Conservation (phyloP, 2,888 invertebrate species). For the Globia sparganii region DNA sequence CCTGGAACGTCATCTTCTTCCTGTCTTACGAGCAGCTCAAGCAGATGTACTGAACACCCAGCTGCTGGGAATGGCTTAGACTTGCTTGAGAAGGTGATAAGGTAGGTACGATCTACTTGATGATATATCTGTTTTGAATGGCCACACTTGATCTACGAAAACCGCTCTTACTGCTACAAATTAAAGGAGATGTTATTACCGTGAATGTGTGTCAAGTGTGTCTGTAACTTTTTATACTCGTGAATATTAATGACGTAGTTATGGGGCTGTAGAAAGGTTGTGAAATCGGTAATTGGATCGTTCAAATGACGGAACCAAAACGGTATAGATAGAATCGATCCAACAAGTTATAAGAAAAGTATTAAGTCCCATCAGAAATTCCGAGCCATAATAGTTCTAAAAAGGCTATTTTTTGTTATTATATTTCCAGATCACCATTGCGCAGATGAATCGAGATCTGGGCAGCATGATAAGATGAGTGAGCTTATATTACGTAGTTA, state of each 20-base stretch:
- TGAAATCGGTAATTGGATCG: neutral
- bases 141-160: neutral
- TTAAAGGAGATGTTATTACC: neutral
- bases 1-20: conserved; percentile 99
- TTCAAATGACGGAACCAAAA: neutral
- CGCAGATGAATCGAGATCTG: conserved; percentile 28
- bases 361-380: neutral
- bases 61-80: neutral
- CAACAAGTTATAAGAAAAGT: neutral
- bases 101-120: conserved; percentile 10
- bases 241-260: neutral
- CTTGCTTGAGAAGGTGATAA: conserved; percentile 37
- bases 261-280: too few relatives aligned
- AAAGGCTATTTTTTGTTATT: neutral
- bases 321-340: neutral
- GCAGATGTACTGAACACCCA: conserved; percentile 90
- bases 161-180: neutral
- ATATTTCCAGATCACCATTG: conserved; percentile 49
- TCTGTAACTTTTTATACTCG: too few relatives aligned
- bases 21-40: conserved; percentile 98
- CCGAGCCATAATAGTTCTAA: neutral
- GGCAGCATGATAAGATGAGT: conserved; percentile 35
- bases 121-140: neutral
- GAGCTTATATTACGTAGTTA: conserved; percentile 53
- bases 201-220: neutral